These are phyloP conservation scores for Dasyurus viverrinus DNA, from an alignment of 2,113 vertebrate genomes.

Conservation along the genomic window DNA sequence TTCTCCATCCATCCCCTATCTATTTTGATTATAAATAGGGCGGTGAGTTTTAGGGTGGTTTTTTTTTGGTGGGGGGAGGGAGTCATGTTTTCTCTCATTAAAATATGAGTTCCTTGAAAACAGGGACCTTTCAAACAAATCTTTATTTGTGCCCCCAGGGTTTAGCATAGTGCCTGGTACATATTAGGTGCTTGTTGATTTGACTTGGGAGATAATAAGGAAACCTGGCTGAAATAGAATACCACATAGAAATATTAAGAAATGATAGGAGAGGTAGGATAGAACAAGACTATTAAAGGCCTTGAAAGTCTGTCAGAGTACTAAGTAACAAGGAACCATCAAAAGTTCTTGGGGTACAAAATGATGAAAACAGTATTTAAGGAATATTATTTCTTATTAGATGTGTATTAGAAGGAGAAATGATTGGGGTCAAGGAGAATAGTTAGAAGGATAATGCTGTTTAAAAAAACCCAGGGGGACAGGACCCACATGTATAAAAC, in stretches of 20 bases:
- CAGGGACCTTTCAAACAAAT: not conserved
- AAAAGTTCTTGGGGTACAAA: not conserved
- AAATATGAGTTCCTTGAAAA: not conserved
- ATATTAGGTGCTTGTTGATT: not conserved
- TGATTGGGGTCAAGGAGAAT: not conserved
- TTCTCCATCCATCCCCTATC: not conserved
- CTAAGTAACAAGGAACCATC: not conserved
- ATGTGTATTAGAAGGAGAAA: not conserved
- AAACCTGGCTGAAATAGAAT: not conserved
- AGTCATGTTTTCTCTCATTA: not conserved
- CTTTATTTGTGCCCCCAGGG: not conserved
- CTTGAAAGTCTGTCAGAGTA: not conserved
- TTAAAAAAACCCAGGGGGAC: no score
- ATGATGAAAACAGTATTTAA: not conserved
- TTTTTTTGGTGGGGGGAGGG: not conserved
- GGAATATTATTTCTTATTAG: not conserved
- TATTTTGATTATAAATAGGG: not conserved
- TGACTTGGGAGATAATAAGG: not conserved
- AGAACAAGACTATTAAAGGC: not conserved
- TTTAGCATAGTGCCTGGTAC: not conserved
- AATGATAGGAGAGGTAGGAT: accelerated
- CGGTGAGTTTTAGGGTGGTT: no score
- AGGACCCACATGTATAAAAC: not conserved
- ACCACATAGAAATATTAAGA: not conserved
- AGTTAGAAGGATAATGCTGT: not conserved